Base-by-base conservation (phyloP, 1,140 invertebrate genomes). In the Lasioglossum baleicum region DNA sequence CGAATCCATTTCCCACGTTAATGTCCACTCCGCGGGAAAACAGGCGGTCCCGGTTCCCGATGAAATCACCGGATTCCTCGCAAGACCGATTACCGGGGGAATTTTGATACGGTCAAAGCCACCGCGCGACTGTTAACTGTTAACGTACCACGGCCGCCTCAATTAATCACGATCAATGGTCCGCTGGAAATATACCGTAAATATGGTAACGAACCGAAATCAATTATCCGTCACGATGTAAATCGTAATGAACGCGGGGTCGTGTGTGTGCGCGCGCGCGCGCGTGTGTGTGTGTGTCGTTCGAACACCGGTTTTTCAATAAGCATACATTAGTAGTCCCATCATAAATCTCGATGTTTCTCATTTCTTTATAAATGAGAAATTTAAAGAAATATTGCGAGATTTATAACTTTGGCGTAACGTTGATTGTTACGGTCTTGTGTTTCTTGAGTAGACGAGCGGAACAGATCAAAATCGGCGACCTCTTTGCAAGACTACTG, bases 111-210 rank as follows among this genome's bases (percentile, higher is more conserved):
- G 31, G 68, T 58, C 68, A 56, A 58, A 70, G 68, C 31, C 20
- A 1, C 6, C 65, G 4, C 44, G 8, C 51, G 67, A 53, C 67
- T 61, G 71, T 78, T 63, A 56, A 63, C 60, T 56, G 51, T 53
- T 53, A 15, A 51, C 71, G 71, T 78, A 42, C 60, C 48, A 64
- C 61, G 71, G 42, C 71, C 42, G 67, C 7, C 0, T n/a, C 26
- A 40, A 78, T 70, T 48, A 17, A 51, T 51, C 7, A 48, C 13
- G 44, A 26, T 48, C 44, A 48, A 15, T 40, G 15, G 51, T 6
- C 51, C 51, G 64, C 44, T 11, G 48, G 20, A 20, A 78, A 65
- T 61, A 72, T 77, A 65, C 48, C 63, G 31, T 31, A 78, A 78
- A 64, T 73, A 40, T 31, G 35, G 48, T 17, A 40, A 53, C 48